Percentiles rank a stretch among this genome's conserved stretches.
Evolutionary conservation across 2,888 invertebrate genomes (phyloP).

Genomic region (Caenorhabditis wallacei): DNA sequence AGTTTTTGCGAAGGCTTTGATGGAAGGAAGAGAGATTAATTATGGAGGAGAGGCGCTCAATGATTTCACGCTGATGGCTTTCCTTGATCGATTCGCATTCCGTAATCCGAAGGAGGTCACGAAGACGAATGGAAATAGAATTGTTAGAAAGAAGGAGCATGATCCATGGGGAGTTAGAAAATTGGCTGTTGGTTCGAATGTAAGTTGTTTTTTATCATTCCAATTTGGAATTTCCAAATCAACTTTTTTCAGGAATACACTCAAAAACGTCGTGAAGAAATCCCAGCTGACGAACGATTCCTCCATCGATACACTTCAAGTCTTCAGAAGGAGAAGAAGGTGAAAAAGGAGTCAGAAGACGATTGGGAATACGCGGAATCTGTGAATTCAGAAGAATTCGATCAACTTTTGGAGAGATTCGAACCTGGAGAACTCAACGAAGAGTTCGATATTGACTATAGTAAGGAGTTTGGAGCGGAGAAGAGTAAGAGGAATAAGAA

Average conservation of each 20-base stretch:
- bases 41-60: constrained; percentile 95
- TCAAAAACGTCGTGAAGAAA: constrained; percentile 84
- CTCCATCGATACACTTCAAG: constrained; percentile 86
- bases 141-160: constrained; percentile 69
- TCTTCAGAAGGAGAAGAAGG: constrained; percentile 65
- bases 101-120: constrained; percentile 88
- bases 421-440: constrained; percentile 84
- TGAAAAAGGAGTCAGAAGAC: constrained; percentile 84
- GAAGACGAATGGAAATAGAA: constrained; percentile 32
- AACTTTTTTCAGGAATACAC: constrained; percentile 76
- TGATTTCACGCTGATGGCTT: constrained; percentile 93
- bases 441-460: constrained; percentile 87
- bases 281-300: constrained; percentile 94
- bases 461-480: constrained; percentile 84
- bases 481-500: constrained; percentile 77
- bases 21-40: constrained; percentile 83
- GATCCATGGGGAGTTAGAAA: constrained; percentile 77
- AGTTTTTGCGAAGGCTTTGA: constrained; percentile 89
- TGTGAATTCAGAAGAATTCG: constrained; percentile 90
- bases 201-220: constrained; percentile 24
- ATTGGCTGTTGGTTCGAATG: constrained; percentile 73
- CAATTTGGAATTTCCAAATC: constrained; percentile 9
- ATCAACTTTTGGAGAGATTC: constrained; percentile 87
- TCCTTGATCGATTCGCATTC: constrained; percentile 95
- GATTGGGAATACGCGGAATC: constrained; percentile 88